phyloP scores from a whole-genome alignment of 37 sponge, comb jelly and placozoan genomes.

The Eunapius fragilis region DNA sequence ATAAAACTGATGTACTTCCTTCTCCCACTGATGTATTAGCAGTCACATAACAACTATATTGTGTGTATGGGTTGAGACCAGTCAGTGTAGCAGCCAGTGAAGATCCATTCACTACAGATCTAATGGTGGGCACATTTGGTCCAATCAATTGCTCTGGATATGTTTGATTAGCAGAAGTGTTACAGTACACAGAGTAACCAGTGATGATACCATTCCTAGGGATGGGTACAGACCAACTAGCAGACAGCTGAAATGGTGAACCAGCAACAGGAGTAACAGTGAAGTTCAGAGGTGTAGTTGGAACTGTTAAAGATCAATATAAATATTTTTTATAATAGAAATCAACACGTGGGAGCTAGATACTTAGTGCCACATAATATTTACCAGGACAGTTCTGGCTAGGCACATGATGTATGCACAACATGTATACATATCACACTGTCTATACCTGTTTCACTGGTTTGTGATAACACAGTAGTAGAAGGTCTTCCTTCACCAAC shows the following conservation, averaged over 20 bases:
- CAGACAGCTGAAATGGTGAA: not conserved
- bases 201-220: not conserved
- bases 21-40: not conserved
- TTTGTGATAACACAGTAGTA: too few relatives aligned
- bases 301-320: not conserved
- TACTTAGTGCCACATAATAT: too few relatives aligned
- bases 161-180: not conserved
- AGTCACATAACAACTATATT: not conserved
- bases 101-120: not conserved
- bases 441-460: too few relatives aligned
- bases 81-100: not conserved
- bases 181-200: not conserved
- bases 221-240: not conserved
- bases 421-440: too few relatives aligned
- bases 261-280: not conserved
- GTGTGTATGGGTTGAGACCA: not conserved
- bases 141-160: not conserved
- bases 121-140: not conserved
- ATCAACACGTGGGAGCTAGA: too few relatives aligned
- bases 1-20: not conserved
- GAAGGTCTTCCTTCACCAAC: constrained; percentile 29
- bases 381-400: too few relatives aligned
- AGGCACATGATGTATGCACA: too few relatives aligned
- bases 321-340: too few relatives aligned
- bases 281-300: not conserved